Conservation (phyloP, 1,140 invertebrate genomes). For the Musca domestica region DNA sequence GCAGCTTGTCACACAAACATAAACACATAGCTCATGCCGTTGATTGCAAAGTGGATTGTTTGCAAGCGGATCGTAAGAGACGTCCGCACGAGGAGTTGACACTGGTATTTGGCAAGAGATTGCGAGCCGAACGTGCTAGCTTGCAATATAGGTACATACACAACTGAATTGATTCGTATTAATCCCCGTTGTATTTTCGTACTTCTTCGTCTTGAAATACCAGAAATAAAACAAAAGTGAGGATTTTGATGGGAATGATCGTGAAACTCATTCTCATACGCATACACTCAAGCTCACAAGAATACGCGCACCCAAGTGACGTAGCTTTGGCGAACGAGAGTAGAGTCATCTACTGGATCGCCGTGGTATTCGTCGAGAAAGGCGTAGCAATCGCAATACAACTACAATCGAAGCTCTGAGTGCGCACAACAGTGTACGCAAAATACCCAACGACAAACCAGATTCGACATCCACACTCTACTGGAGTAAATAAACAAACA, state of each 20-base stretch:
- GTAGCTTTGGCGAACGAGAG: background rate
- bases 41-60: background rate
- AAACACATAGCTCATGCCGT: background rate
- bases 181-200: too few relatives aligned
- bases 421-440: background rate
- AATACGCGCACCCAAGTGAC: conserved; percentile 1
- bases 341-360: background rate
- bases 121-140: too few relatives aligned
- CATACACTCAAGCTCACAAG: too few relatives aligned
- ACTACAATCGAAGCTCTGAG: background rate
- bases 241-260: background rate
- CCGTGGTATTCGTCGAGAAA: background rate
- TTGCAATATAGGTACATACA: too few relatives aligned
- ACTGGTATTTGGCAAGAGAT: too few relatives aligned
- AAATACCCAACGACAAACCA: conserved; percentile 9
- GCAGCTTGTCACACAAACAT: background rate
- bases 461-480: background rate
- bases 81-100: too few relatives aligned
- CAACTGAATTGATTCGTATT: too few relatives aligned
- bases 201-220: too few relatives aligned
- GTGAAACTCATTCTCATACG: background rate
- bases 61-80: too few relatives aligned
- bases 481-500: background rate
- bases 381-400: conserved; percentile 5
- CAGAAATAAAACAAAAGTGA: background rate